Base-by-base conservation (phyloP, 2,113 vertebrate genomes). In the Xenopus laevis region DNA sequence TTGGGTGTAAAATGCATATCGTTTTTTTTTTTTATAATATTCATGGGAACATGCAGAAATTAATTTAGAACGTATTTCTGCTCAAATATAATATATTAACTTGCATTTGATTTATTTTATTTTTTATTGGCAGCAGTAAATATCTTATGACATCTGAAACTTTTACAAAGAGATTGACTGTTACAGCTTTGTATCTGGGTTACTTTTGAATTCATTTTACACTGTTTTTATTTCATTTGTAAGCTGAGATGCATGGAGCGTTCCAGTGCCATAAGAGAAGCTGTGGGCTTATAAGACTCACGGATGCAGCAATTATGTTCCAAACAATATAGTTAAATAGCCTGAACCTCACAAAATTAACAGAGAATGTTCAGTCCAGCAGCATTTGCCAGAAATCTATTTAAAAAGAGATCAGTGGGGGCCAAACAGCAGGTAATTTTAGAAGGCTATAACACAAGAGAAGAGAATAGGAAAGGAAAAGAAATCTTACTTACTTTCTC, bases 381-480 rank as follows among this genome's bases (percentile, higher is more conserved):
- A 50, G 57, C 46, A 30, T 53, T 76, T 76, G 66, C 66, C 73
- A 68, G 33, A 55, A 76, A 52, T 46, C 17, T 63, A 45, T 69
- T 76, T 62, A 76, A 76, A 63, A 67, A 60, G 66, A 76, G 59
- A 45, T 61, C 72, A 76, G 66, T 58, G 27, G 47, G 65, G 27
- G 59, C 66, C 63, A 76, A 66, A 76, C 72, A 76, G 73, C 73
- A 76, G 58, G 72, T 75, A 75, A 75, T 68, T 75, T 75, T 75
- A 75, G 72, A 75, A 20, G 72, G 59, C 73, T 53, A 69, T 55
- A 76, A 55, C 66, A 63, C 13, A 15, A 66, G 9, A 64, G 57
- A 75, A 68, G 65, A 62, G 73, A 63, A 68, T 45, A 69, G 73
- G 47, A 30, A 63, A 63, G 21, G 66, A 76, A 69, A 27, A 55